phyloP scores from a whole-genome alignment of 2,113 vertebrate genomes.

The Percopsis transmontana region DNA sequence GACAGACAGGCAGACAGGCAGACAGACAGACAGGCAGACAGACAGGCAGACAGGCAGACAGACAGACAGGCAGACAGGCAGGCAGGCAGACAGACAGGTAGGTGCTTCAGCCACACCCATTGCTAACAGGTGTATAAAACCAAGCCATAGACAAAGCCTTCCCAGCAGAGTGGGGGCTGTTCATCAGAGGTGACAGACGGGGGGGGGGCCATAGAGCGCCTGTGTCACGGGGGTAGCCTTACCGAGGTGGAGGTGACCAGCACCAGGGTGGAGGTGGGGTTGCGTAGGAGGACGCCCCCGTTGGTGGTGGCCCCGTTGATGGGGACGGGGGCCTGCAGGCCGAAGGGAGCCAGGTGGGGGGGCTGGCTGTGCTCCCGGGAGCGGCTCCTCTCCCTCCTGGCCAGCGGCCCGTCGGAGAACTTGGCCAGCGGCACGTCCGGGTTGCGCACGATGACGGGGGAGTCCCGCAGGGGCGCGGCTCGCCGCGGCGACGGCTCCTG shows the following conservation, averaged over 20 bases:
- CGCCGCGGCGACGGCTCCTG: slow-evolving; percentile 86
- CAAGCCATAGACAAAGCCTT: too few relatives aligned
- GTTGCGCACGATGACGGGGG: slow-evolving; percentile 90
- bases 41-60: too few relatives aligned
- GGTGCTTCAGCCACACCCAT: too few relatives aligned
- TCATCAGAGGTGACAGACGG: too few relatives aligned
- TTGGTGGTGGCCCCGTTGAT: slow-evolving; percentile 84
- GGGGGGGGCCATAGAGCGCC: too few relatives aligned
- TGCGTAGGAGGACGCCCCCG: slow-evolving; percentile 73
- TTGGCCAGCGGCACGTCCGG: slow-evolving; percentile 89
- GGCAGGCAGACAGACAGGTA: too few relatives aligned
- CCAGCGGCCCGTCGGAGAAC: slow-evolving; percentile 82
- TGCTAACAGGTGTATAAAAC: too few relatives aligned
- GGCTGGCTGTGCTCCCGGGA: slow-evolving; percentile 67
- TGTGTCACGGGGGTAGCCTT: slow-evolving; percentile 17
- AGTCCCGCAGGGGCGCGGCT: slow-evolving; percentile 86
- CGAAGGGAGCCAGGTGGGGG: slow-evolving; percentile 60
- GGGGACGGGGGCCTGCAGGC: slow-evolving; percentile 86
- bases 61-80: too few relatives aligned
- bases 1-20: too few relatives aligned
- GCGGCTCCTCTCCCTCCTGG: slow-evolving; percentile 62
- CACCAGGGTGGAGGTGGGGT: slow-evolving; percentile 71
- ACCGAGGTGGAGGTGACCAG: slow-evolving; percentile 76
- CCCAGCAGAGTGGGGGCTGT: too few relatives aligned
- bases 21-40: too few relatives aligned